Conservation (phyloP, 2,113 vertebrate species). For the Lepus europaeus region DNA sequence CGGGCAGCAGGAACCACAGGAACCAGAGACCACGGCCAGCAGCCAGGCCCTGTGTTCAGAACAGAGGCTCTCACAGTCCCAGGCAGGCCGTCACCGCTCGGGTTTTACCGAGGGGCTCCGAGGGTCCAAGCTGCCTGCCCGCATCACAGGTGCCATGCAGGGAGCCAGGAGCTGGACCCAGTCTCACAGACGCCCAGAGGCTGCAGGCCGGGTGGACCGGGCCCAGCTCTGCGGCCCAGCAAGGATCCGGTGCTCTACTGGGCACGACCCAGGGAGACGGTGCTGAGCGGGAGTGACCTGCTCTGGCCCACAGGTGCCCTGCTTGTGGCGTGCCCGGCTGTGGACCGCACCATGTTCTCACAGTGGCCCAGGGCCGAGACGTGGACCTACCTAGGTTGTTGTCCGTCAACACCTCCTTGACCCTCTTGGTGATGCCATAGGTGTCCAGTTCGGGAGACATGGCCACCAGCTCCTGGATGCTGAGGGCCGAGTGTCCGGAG, state of each 20-base stretch:
- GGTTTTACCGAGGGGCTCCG: conserved; percentile 68
- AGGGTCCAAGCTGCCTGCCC: conserved; percentile 57
- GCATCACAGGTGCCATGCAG: no score
- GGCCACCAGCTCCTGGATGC: conserved; percentile 96
- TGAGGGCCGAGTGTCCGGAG: conserved; percentile 93
- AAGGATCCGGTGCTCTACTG: neutral
- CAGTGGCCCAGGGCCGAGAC: neutral
- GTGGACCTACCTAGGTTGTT: conserved; percentile 95
- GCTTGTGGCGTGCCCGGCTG: neutral
- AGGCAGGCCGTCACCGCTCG: no score
- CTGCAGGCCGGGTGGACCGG: neutral
- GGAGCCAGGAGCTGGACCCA: no score
- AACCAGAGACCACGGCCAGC: neutral
- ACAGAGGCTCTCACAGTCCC: neutral
- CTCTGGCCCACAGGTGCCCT: neutral
- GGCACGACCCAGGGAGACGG: neutral
- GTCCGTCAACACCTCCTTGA: conserved; percentile 97
- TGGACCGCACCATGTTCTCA: accelerated
- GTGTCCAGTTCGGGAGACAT: conserved; percentile 98
- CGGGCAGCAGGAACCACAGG: neutral
- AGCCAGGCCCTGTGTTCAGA: neutral
- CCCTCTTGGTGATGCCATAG: conserved; percentile 96
- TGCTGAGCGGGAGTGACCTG: neutral
- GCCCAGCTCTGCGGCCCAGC: neutral
- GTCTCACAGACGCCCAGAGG: accelerated